These are phyloP conservation scores for Muricea muricata DNA, from an alignment of 92 coral and sea anemone genomes.

Conservation along the genomic window DNA sequence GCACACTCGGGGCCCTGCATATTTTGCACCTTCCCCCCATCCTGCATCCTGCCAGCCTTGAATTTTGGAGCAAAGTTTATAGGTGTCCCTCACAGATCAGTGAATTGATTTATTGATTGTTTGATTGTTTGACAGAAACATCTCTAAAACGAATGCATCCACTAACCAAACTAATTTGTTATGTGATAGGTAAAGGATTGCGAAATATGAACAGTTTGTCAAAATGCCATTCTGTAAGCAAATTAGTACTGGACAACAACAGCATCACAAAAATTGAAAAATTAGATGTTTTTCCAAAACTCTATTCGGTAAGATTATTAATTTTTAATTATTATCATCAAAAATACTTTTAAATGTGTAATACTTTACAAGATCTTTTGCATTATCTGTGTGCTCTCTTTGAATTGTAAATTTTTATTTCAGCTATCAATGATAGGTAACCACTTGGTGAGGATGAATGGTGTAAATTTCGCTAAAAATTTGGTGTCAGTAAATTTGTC, in stretches of 20 bases:
- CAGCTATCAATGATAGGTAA: constrained; percentile 82
- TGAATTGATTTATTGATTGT: too few relatives aligned
- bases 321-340: neutral
- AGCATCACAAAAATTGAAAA: constrained; percentile 84
- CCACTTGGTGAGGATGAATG: constrained; percentile 77
- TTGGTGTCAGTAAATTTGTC: constrained; percentile 80
- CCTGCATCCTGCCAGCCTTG: too few relatives aligned
- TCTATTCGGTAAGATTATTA: constrained; percentile 77
- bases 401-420: neutral
- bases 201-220: constrained; percentile 72
- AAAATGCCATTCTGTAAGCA: constrained; percentile 71
- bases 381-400: too few relatives aligned
- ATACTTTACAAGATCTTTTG: too few relatives aligned
- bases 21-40: too few relatives aligned
- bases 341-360: neutral
- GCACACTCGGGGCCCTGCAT: too few relatives aligned
- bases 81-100: too few relatives aligned
- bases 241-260: constrained; percentile 79
- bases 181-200: constrained; percentile 60
- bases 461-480: constrained; percentile 75
- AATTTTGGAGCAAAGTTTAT: too few relatives aligned
- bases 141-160: neutral
- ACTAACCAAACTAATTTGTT: neutral
- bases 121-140: neutral
- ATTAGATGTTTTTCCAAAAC: constrained; percentile 81